Evolutionary conservation across 2,888 invertebrate genomes (phyloP).

Genomic region (Leptodirus hochenwartii): DNA sequence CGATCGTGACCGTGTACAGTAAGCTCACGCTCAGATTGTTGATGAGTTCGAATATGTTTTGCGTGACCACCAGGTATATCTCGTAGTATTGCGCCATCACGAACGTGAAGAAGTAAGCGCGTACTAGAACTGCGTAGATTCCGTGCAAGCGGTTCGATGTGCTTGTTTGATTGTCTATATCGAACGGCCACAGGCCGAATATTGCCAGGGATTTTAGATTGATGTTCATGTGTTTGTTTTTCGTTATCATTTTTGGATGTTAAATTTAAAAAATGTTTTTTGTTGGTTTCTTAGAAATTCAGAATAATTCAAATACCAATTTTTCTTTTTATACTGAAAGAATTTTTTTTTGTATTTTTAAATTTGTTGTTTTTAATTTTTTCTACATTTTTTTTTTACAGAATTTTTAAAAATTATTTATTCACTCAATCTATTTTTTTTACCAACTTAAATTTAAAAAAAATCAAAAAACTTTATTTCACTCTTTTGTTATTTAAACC

Average conservation of each 20-base stretch:
- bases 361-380: too few relatives aligned
- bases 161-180: background rate
- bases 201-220: constrained; percentile 11
- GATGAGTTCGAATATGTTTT: constrained; percentile 10
- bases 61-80: constrained; percentile 8
- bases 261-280: too few relatives aligned
- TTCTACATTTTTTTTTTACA: too few relatives aligned
- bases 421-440: too few relatives aligned
- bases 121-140: constrained; percentile 10
- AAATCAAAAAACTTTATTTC: too few relatives aligned
- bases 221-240: constrained; percentile 10
- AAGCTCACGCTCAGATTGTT: constrained; percentile 12
- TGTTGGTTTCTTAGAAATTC: too few relatives aligned
- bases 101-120: constrained; percentile 11
- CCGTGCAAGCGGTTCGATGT: constrained; percentile 7
- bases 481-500: too few relatives aligned
- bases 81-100: constrained; percentile 12
- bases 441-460: too few relatives aligned
- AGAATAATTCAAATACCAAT: too few relatives aligned
- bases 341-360: too few relatives aligned
- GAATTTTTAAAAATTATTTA: too few relatives aligned
- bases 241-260: constrained; percentile 7
- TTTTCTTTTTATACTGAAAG: too few relatives aligned
- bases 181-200: constrained; percentile 10
- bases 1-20: constrained; percentile 12